Conservation (phyloP, 2,888 invertebrate species). For the Buathra laborator region DNA sequence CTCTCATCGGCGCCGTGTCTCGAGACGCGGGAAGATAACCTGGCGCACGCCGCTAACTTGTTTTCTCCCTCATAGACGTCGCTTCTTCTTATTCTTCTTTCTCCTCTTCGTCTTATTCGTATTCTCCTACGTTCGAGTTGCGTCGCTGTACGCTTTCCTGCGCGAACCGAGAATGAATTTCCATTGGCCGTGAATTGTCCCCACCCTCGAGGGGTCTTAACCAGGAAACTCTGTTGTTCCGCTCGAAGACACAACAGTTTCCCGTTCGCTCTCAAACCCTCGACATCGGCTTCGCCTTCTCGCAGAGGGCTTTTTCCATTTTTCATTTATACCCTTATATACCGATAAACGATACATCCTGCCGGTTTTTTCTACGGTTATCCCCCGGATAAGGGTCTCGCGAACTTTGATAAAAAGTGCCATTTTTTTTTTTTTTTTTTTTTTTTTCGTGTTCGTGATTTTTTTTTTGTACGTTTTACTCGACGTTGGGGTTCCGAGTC, state of each 20-base stretch:
- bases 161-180: constrained; percentile 40
- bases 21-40: constrained; percentile 14
- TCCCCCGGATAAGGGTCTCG: neutral
- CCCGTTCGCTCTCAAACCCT: constrained; percentile 64
- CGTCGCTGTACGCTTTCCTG: constrained; percentile 45
- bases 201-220: constrained; percentile 45
- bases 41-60: constrained; percentile 17
- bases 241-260: constrained; percentile 68
- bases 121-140: neutral
- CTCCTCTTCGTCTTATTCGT: neutral
- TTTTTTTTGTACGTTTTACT: no score
- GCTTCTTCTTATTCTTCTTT: constrained; percentile 37
- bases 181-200: constrained; percentile 62
- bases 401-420: neutral
- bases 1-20: constrained; percentile 35
- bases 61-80: constrained; percentile 64
- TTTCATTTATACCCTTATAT: neutral
- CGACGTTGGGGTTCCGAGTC: constrained; percentile 42
- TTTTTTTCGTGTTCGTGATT: neutral
- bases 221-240: constrained; percentile 30
- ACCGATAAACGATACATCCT: neutral
- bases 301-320: neutral
- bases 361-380: neutral
- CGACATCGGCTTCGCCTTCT: constrained; percentile 28
- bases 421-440: neutral